These are phyloP conservation scores for Sinohyriopsis cumingii DNA, from an alignment of 2,888 invertebrate species.

Conservation along the genomic window DNA sequence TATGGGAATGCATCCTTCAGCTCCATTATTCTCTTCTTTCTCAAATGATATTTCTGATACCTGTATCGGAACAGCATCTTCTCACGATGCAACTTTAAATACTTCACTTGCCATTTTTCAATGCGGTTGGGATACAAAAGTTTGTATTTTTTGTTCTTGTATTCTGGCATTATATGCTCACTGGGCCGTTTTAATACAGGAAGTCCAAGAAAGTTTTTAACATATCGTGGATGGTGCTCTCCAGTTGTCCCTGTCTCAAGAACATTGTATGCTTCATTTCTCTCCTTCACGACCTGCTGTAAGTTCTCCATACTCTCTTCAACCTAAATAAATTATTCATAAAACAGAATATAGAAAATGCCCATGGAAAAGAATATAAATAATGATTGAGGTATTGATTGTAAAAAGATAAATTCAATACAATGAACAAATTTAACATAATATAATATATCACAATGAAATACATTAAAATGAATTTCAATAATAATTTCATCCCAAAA, in stretches of 20 bases:
- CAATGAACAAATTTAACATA: too few species aligned
- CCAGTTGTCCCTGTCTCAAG: constrained; percentile 78
- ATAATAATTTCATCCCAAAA: too few species aligned
- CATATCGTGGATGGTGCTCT: constrained; percentile 31
- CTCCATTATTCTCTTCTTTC: constrained; percentile 5
- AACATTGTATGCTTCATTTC: constrained; percentile 90
- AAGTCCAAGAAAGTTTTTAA: constrained; percentile 54
- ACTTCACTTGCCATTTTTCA: constrained; percentile 39
- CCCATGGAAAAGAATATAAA: too few species aligned
- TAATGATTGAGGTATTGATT: too few species aligned
- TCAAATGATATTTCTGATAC: constrained; percentile 3
- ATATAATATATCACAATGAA: too few species aligned
- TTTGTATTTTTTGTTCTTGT: constrained; percentile 38
- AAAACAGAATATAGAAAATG: background rate
- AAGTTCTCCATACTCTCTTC: constrained; percentile 95
- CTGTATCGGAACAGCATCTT: constrained; percentile 28
- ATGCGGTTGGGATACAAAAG: constrained; percentile 30
- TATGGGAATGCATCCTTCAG: constrained; percentile 28
- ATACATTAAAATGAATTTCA: too few species aligned
- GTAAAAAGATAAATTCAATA: too few species aligned
- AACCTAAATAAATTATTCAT: constrained; percentile 74
- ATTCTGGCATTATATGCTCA: constrained; percentile 49
- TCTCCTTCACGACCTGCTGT: constrained; percentile 90
- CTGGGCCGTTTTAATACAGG: constrained; percentile 25
- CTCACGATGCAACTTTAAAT: constrained; percentile 49